Evolutionary conservation across 2,888 invertebrate species (phyloP).

Genomic region (Dorcus parallelipipedus): DNA sequence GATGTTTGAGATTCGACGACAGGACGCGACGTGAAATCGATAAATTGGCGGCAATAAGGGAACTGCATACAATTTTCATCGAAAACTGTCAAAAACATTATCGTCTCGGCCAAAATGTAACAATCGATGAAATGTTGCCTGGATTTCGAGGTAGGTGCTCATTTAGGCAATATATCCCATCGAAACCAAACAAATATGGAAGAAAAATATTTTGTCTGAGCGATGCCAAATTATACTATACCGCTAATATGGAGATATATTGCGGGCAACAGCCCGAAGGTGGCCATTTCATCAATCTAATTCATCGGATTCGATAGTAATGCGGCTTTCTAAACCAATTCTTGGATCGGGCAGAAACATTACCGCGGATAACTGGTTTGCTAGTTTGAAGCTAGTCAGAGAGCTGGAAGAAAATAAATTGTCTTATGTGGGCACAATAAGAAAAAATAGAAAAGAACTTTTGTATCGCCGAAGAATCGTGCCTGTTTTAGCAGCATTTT

Average conservation of each 20-base stretch:
- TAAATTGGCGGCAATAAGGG: conserved; percentile 29
- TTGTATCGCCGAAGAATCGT: conserved; percentile 17
- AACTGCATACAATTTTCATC: conserved; percentile 34
- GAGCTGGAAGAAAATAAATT: conserved; percentile 16
- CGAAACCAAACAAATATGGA: conserved; percentile 36
- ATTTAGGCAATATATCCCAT: conserved; percentile 36
- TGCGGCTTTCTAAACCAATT: conserved; percentile 21
- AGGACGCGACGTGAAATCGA: conserved; percentile 20
- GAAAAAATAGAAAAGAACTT: conserved; percentile 21
- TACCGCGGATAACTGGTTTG: conserved; percentile 34
- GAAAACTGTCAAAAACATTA: conserved; percentile 31
- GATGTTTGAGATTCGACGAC: conserved; percentile 30
- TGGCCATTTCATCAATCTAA: conserved; percentile 19
- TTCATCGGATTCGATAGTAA: conserved; percentile 13
- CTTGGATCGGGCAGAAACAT: conserved; percentile 30
- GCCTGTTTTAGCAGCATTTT: conserved; percentile 12
- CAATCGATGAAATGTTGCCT: conserved; percentile 34
- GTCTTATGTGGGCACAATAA: conserved; percentile 17
- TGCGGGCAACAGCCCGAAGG: conserved; percentile 31
- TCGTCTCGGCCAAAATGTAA: conserved; percentile 27
- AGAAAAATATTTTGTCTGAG: conserved; percentile 31
- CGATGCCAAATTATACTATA: conserved; percentile 33
- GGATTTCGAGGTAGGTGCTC: conserved; percentile 32
- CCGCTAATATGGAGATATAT: conserved; percentile 31
- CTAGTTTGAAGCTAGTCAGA: conserved; percentile 17